Evolutionary conservation across 2,797 vertebrate species (phyloP), one percentile per base, ranked within the genome.

Genomic region (Clamator glandarius): DNA sequence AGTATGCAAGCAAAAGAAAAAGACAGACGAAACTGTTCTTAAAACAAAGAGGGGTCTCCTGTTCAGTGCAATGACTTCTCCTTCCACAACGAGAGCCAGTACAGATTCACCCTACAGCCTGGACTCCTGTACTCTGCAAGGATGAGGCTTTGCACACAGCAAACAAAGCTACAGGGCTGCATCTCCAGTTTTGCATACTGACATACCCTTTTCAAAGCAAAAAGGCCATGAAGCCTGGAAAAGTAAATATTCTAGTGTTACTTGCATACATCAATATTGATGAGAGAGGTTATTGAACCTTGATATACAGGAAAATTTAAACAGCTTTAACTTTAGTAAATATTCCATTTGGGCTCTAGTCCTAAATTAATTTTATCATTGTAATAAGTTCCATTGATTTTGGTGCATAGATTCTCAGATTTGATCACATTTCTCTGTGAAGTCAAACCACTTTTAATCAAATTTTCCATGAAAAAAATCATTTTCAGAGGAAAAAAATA

Each of bases 111-210:
- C 28, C 8, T 28, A 19, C 16, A 33, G 57, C 23, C 66, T 12
- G 41, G 35, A n/a, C 26, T 61, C 58, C 28, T 1, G 0, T 5
- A 6, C 48, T n/a, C 31, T 19, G 28, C n/a, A 9, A 54, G n/a
- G 54, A 44, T 5, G 28, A 11, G 50, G 54, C 26, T 77, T 19
- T 23, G 16, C 39, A 42, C 0, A 3, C 64, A 36, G 26, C 13
- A 16, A 64, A 46, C 24, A 14, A 28, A 78, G 48, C 36, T 55
- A 20, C 35, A 48, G 1, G 1, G 24, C 21, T 54, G 36, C 20
- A 25, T 9, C 61, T 25, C 35, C 5, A 6, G 12, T 31, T 35
- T 63, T 25, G 31, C 42, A 31, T 12, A 36, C 21, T 6, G 15
- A 64, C 42, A 74, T 15, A 48, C 4, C 5, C 21, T 73, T 61